Base-by-base conservation (phyloP, 2,888 invertebrate species). In the Cheilosia grossa region DNA sequence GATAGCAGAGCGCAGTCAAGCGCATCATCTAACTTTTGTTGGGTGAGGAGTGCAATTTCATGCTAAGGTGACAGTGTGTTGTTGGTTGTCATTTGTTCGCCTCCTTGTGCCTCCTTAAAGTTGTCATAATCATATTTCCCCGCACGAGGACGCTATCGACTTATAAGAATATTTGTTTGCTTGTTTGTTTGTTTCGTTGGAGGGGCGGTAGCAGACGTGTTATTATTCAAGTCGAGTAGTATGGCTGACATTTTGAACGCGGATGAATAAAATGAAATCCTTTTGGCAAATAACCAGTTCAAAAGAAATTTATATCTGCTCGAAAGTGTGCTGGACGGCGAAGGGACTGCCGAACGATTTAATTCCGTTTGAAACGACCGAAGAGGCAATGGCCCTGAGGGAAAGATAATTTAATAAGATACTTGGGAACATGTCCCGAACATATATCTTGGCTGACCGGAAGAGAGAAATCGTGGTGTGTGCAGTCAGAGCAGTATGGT, bases 231-330 rank as follows among this genome's bases (percentile, higher is more conserved):
- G 4, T 7, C 49, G 64, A 13, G 4, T 7, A 13, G 15, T 33
- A 27, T 27, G 13, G 58, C 37, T 37, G 37, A 37, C 40, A 17
- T 19, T 33, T 1, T 58, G 51, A 64, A 66, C 66, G 66, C 37
- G 1, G 4, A 44, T n/a, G 63, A 75, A 21, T 19, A 24, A 53
- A 53, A 42, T 37, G n/a, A 10, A 37, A 49, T 15, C n/a, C n/a
- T 21, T 64, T 69, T 83, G 82, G 69, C 79, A 79, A 83, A 63
- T 69, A 74, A 74, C 82, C 78, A 83, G 58, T 58, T 63, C n/a
- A 33, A 17, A 58, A 44, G 67, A 81, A 58, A 69, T 75, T 27
- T 44, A 27, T 27, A 27, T 27, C n/a, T 44, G 33, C 40, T 30
- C 9, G 27, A 63, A 54, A 37, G 56, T 69, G 56, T 51, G 66